A percentile compares a stretch with the other conserved stretches of the same genome.
Conservation (phyloP, 2,797 vertebrate genomes). For the Scomberomorus guttatus region DNA sequence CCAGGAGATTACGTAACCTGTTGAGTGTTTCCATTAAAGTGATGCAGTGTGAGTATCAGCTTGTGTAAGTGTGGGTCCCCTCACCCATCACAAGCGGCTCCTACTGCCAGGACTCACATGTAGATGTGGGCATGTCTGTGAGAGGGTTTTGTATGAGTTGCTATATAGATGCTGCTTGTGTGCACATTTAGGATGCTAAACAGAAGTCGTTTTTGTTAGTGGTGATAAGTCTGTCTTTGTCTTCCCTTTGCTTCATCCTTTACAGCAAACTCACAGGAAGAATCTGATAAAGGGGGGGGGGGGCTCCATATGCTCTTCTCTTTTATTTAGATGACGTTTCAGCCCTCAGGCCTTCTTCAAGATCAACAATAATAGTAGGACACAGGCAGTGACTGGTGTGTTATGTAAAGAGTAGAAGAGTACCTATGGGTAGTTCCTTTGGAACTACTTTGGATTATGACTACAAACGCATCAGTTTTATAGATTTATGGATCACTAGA, state of each 20-base stretch:
- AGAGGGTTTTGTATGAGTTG: neutral
- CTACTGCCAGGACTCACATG: slow-evolving; percentile 9
- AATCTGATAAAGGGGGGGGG: slow-evolving; percentile 8
- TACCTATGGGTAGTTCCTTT: no score
- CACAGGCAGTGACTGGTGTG: no score
- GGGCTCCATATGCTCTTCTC: no score
- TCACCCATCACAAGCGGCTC: slow-evolving; percentile 29
- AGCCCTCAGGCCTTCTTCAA: no score
- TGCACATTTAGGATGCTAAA: slow-evolving; percentile 26
- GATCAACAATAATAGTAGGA: no score
- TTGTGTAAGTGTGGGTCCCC: slow-evolving; percentile 49
- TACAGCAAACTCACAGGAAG: slow-evolving; percentile 4
- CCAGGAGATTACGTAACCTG: slow-evolving; percentile 64
- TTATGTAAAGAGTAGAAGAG: no score
- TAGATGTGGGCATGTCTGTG: neutral
- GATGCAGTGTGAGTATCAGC: slow-evolving; percentile 39
- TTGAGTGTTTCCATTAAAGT: slow-evolving; percentile 59
- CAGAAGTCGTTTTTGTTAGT: slow-evolving; percentile 16
- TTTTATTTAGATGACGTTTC: no score
- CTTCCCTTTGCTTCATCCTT: slow-evolving; percentile 12
- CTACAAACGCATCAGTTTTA: no score
- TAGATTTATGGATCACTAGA: no score
- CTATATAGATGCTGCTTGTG: slow-evolving; percentile 5
- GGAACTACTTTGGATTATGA: no score
- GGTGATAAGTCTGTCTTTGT: slow-evolving; percentile 6